These are phyloP conservation scores for Crotalus viridis DNA, from an alignment of 2,113 vertebrate species.

Conservation along the genomic window DNA sequence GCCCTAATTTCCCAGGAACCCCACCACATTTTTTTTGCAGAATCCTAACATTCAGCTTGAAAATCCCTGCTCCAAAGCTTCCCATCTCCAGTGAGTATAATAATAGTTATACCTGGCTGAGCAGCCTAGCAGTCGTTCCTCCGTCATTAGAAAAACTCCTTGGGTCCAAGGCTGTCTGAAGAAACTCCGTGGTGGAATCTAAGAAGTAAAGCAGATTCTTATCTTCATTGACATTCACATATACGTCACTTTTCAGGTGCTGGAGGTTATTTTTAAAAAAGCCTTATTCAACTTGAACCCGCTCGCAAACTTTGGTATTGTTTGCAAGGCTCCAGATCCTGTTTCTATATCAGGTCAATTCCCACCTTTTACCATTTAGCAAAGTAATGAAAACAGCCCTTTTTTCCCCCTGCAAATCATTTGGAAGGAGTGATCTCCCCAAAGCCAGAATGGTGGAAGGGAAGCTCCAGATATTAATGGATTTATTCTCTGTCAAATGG, in stretches of 20 bases:
- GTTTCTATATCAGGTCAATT: no score
- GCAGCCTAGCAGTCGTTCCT: background rate
- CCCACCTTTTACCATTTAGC: no score
- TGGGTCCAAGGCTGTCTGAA: background rate
- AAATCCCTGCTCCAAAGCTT: background rate
- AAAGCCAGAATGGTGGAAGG: no score
- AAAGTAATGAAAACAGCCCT: no score
- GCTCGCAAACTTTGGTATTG: no score
- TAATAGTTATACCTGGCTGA: background rate
- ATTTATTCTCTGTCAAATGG: no score
- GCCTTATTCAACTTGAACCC: background rate
- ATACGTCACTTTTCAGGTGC: background rate
- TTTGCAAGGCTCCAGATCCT: no score
- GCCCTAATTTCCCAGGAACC: background rate
- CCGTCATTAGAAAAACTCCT: background rate
- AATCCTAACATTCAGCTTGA: background rate
- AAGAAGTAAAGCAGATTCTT: background rate
- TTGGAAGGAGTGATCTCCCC: no score
- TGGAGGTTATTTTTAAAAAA: background rate
- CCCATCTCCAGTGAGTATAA: background rate
- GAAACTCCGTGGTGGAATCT: background rate
- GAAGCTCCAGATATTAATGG: no score
- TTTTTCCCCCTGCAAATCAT: no score
- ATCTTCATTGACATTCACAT: background rate
- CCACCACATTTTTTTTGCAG: background rate